Evolutionary conservation across 2,113 vertebrate species (phyloP).

Genomic region (Tragelaphus strepsiceros): DNA sequence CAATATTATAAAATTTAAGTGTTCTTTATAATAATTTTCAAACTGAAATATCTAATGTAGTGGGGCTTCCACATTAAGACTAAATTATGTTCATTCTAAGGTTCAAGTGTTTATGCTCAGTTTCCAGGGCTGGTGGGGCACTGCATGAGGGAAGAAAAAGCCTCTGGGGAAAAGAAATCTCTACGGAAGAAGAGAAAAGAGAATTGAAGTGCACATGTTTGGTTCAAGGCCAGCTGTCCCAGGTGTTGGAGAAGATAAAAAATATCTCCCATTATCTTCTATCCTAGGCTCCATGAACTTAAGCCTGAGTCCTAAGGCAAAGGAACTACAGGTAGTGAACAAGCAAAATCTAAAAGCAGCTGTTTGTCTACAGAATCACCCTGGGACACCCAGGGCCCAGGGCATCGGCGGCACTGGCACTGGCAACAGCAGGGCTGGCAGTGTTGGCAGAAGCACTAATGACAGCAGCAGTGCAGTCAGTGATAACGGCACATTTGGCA

Average conservation of each 20-base stretch:
- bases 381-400: not conserved
- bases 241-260: not conserved
- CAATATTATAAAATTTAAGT: not conserved
- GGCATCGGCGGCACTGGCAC: not conserved
- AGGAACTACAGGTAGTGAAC: not conserved
- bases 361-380: not conserved
- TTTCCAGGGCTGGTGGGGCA: not conserved
- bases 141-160: not conserved
- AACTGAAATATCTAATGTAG: not conserved
- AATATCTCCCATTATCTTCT: not conserved
- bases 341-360: conserved; percentile 43
- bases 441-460: not conserved
- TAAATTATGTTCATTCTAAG: not conserved
- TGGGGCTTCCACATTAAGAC: not conserved
- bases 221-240: not conserved
- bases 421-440: not conserved
- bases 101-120: not conserved
- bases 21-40: not conserved
- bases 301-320: not conserved
- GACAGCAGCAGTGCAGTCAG: not conserved
- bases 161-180: conserved; percentile 8
- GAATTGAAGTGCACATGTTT: not conserved
- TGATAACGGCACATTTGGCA: not conserved
- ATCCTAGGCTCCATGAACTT: not conserved
- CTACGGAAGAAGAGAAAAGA: not conserved